Percentiles rank a stretch among this genome's conserved stretches.
These are phyloP conservation scores for Apis dorsata DNA, from an alignment of 1,140 invertebrate species.

Conservation along the genomic window DNA sequence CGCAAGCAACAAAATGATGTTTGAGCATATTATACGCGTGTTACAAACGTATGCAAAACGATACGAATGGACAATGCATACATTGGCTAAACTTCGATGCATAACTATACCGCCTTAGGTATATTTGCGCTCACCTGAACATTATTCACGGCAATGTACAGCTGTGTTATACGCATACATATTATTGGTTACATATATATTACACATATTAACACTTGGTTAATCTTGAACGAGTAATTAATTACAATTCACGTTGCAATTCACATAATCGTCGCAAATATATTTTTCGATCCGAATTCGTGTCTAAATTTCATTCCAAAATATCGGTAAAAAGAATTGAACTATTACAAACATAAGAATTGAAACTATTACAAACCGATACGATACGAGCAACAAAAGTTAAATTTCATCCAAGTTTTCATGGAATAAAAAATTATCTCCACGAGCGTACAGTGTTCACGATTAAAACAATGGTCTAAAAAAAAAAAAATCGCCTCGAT, in stretches of 20 bases:
- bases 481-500: no score
- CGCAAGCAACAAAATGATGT: background rate
- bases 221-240: slow-evolving; percentile 18
- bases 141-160: slow-evolving; percentile 45
- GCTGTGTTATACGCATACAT: slow-evolving; percentile 37
- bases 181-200: slow-evolving; percentile 53
- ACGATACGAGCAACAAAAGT: no score
- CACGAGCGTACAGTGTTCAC: background rate
- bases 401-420: background rate
- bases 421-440: background rate
- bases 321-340: no score
- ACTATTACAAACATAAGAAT: no score
- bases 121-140: slow-evolving; percentile 2
- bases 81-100: slow-evolving; percentile 2
- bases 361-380: no score
- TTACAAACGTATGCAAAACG: background rate
- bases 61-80: background rate
- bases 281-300: no score
- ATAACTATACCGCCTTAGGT: slow-evolving; percentile 41
- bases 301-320: no score
- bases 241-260: no score
- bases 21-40: background rate
- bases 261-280: no score
- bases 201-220: slow-evolving; percentile 26
- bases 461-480: background rate